A percentile compares a stretch with the other conserved stretches of the same genome.
Evolutionary conservation across 1,140 invertebrate species (phyloP).

Genomic region (Thaumatotibia leucotreta): DNA sequence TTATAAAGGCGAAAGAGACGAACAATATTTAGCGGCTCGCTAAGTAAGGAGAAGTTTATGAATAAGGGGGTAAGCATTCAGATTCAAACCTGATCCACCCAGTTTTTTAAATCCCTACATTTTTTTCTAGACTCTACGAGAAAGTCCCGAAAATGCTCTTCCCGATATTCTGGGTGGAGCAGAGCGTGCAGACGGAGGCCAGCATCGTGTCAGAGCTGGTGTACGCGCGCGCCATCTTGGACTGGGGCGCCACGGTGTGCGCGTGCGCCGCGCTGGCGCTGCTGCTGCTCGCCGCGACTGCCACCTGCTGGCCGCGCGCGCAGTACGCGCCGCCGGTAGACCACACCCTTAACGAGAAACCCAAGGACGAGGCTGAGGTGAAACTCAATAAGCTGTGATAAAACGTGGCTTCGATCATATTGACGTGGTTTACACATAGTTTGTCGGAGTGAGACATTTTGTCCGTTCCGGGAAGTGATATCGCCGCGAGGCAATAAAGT

Average conservation of each 20-base stretch:
- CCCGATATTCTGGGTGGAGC: conserved; percentile 87
- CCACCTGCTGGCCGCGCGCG: conserved; percentile 43
- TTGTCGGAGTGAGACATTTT: neutral
- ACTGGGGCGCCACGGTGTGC: conserved; percentile 57
- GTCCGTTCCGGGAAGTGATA: neutral
- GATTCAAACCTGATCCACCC: no score
- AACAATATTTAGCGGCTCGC: no score
- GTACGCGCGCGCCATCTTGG: conserved; percentile 44
- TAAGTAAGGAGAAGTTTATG: no score
- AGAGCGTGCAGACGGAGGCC: conserved; percentile 79
- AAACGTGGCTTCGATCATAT: no score
- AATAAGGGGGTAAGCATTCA: no score
- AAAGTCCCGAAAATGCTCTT: conserved; percentile 83
- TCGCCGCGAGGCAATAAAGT: neutral
- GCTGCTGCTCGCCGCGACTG: conserved; percentile 28
- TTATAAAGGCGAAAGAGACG: no score
- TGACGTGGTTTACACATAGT: no score
- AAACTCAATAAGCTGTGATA: conserved; percentile 53
- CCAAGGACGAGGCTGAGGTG: conserved; percentile 54
- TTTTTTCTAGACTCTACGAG: conserved; percentile 78
- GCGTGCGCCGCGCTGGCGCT: conserved; percentile 47
- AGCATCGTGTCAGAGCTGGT: conserved; percentile 63
- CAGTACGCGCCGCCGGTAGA: conserved; percentile 36
- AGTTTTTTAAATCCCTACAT: neutral
- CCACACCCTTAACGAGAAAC: conserved; percentile 30